Evolutionary conservation across 2,888 invertebrate species (phyloP).

Genomic region (Drosophila vallismaia): DNA sequence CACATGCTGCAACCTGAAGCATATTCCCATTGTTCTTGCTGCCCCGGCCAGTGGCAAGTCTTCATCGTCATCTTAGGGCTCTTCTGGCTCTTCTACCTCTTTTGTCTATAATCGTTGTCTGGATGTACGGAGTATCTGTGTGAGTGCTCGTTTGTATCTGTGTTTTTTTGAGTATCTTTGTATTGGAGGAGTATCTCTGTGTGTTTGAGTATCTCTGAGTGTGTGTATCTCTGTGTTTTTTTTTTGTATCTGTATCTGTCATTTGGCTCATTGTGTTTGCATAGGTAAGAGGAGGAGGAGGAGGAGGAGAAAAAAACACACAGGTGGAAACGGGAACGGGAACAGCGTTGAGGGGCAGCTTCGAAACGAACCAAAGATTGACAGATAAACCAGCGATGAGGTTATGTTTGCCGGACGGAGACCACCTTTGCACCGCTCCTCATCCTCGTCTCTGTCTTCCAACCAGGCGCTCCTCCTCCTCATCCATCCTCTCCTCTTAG

Average conservation of each 20-base stretch:
- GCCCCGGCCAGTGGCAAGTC: background rate
- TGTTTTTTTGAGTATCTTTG: conserved; percentile 46
- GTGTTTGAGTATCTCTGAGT: conserved; percentile 40
- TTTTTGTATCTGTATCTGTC: conserved; percentile 47
- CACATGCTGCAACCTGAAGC: conserved; percentile 22
- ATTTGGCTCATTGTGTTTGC: conserved; percentile 50
- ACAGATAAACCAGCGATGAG: conserved; percentile 43
- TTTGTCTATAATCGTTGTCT: conserved; percentile 27
- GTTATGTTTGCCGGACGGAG: conserved; percentile 35
- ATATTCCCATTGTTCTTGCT: conserved; percentile 33
- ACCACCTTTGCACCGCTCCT: conserved; percentile 35
- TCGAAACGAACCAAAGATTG: conserved; percentile 38
- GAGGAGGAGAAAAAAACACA: too few species aligned
- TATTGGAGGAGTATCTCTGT: background rate
- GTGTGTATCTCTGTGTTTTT: too few species aligned
- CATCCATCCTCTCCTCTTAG: too few species aligned
- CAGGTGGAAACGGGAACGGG: conserved; percentile 12
- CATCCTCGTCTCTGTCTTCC: too few species aligned
- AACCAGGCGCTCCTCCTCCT: too few species aligned
- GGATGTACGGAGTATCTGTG: background rate
- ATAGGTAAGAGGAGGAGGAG: conserved; percentile 11
- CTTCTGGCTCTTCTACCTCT: conserved; percentile 1
- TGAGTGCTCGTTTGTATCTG: too few species aligned
- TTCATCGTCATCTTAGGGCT: background rate
- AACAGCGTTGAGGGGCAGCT: conserved; percentile 1